Percentiles rank a stretch among this genome's conserved stretches.
These are phyloP conservation scores for Octopus sinensis DNA, from an alignment of 1,140 invertebrate species.

Conservation along the genomic window DNA sequence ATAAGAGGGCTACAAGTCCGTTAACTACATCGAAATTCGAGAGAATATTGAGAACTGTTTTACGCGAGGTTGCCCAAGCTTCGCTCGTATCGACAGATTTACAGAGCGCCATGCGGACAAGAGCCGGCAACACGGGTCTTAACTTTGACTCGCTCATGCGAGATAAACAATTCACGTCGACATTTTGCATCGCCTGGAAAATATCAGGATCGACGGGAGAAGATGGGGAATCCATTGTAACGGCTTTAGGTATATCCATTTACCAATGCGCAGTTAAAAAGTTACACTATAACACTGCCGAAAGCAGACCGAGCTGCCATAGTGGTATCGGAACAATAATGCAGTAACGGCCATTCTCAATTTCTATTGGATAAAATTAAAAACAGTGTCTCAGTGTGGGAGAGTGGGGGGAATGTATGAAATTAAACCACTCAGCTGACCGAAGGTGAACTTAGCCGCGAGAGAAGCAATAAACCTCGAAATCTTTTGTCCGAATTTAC, in stretches of 20 bases:
- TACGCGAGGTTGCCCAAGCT: conserved; percentile 77
- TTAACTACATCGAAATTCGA: conserved; percentile 91
- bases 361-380: not conserved
- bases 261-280: too few species aligned
- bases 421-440: too few species aligned
- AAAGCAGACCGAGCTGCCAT: too few species aligned
- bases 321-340: not conserved
- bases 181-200: conserved; percentile 75
- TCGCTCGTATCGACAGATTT: conserved; percentile 80
- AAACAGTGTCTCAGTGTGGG: not conserved
- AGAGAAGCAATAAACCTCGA: too few species aligned
- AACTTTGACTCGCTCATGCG: conserved; percentile 71
- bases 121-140: conserved; percentile 83
- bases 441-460: too few species aligned
- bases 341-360: not conserved
- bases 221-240: not conserved
- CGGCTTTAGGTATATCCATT: not conserved
- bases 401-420: too few species aligned
- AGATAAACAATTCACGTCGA: conserved; percentile 72
- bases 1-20: conserved; percentile 85
- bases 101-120: conserved; percentile 87
- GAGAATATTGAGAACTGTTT: conserved; percentile 81
- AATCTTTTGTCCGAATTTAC: too few species aligned
- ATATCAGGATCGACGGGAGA: conserved; percentile 39
- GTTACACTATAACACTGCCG: too few species aligned